Evolutionary conservation across 2,113 vertebrate genomes (phyloP).

Genomic region (Hydrochoerus hydrochaeris): DNA sequence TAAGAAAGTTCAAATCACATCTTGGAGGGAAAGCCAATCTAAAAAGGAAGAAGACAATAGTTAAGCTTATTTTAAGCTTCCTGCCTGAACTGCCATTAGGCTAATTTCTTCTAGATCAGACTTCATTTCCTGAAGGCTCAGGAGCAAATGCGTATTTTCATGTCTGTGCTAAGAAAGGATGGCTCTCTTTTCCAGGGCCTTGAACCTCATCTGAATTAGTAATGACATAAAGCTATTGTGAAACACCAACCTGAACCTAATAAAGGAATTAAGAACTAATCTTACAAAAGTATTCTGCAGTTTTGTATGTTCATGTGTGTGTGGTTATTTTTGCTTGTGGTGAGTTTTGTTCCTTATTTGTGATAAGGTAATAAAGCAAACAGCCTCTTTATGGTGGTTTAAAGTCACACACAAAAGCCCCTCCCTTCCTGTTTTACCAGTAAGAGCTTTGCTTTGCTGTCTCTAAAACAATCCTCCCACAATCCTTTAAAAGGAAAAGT

Average conservation of each 20-base stretch:
- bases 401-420: not conserved
- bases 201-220: not conserved
- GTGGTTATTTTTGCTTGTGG: slow-evolving; percentile 30
- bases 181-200: not conserved
- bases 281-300: not conserved
- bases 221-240: not conserved
- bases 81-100: not conserved
- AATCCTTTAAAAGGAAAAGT: not conserved
- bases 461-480: slow-evolving; percentile 18
- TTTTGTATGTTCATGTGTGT: not conserved
- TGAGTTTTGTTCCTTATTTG: slow-evolving; percentile 23
- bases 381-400: not conserved
- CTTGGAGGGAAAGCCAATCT: not conserved
- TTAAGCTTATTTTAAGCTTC: slow-evolving; percentile 27
- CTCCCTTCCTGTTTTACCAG: slow-evolving; percentile 53
- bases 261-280: slow-evolving; percentile 24
- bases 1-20: slow-evolving; percentile 39
- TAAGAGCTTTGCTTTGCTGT: not conserved
- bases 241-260: slow-evolving; percentile 24
- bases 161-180: not conserved
- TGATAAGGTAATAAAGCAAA: slow-evolving; percentile 52
- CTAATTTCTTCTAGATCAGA: slow-evolving; percentile 51
- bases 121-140: slow-evolving; percentile 50
- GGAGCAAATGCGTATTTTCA: not conserved
- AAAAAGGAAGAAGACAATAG: slow-evolving; percentile 21